These are phyloP conservation scores for Apamea monoglypha DNA, from an alignment of 2,888 invertebrate species.

Conservation along the genomic window DNA sequence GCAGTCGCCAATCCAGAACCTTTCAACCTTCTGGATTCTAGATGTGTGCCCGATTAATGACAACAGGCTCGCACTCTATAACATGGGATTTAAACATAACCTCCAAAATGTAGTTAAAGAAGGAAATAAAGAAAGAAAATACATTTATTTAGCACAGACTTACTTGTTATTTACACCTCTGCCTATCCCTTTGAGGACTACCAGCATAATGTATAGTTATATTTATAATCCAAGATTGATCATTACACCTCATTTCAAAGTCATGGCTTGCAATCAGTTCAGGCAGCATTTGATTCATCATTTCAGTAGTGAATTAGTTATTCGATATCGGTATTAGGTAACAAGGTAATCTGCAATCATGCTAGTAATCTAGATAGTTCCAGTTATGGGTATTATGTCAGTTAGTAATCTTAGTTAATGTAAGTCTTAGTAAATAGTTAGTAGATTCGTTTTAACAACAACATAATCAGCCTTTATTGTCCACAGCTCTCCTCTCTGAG, in stretches of 20 bases:
- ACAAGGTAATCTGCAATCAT: constrained; percentile 33
- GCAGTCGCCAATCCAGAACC: too few species aligned
- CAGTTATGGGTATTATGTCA: neutral
- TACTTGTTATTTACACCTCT: neutral
- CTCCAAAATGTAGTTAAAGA: too few species aligned
- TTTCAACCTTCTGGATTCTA: too few species aligned
- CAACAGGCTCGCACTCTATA: too few species aligned
- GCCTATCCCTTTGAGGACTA: neutral
- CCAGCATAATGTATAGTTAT: neutral
- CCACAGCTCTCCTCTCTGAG: too few species aligned
- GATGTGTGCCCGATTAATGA: too few species aligned
- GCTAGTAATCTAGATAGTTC: constrained; percentile 8
- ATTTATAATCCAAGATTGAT: constrained; percentile 25
- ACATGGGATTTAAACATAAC: too few species aligned
- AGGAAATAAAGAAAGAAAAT: too few species aligned
- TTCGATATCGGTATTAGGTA: constrained; percentile 11
- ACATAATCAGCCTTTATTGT: too few species aligned
- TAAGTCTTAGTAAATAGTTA: neutral
- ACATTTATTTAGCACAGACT: too few species aligned
- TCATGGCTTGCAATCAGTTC: constrained; percentile 40
- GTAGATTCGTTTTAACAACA: neutral
- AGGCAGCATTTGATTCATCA: constrained; percentile 28
- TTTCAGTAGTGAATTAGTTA: constrained; percentile 41
- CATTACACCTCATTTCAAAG: constrained; percentile 32
- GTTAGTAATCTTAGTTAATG: constrained; percentile 15